These are phyloP conservation scores for Heliocidaris erythrogramma DNA, from an alignment of 35 echinoderm and acorn worm genomes.

Conservation along the genomic window DNA sequence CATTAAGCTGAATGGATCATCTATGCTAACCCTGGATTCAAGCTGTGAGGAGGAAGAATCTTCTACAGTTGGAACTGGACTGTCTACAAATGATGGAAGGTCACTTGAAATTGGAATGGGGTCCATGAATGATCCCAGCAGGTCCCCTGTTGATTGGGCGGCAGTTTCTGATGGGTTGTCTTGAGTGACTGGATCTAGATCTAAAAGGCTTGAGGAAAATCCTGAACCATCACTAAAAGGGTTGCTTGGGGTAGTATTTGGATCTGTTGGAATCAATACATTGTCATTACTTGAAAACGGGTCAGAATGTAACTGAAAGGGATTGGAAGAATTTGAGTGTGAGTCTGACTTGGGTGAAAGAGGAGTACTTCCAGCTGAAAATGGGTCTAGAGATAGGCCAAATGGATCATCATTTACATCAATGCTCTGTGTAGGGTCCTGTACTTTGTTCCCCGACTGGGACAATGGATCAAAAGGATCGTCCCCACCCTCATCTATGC, in stretches of 20 bases:
- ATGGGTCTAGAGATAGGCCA: conserved; percentile 24
- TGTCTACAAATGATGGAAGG: not conserved
- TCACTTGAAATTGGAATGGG: conserved; percentile 23
- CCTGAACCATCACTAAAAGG: not conserved
- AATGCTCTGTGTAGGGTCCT: not conserved
- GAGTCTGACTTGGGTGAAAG: not conserved
- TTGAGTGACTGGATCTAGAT: conserved; percentile 15
- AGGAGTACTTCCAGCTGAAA: not conserved
- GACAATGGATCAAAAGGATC: not conserved
- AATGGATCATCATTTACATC: not conserved
- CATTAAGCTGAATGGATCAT: not conserved
- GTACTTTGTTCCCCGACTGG: not conserved
- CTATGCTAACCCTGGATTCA: not conserved
- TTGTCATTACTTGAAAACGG: not conserved
- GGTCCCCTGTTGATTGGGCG: not conserved
- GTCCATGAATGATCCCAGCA: not conserved
- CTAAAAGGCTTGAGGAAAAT: not conserved
- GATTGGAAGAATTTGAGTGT: not conserved
- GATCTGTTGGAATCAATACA: conserved; percentile 17
- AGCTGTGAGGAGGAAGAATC: not conserved
- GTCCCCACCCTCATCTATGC: not conserved
- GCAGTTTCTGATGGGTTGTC: not conserved
- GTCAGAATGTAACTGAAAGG: not conserved
- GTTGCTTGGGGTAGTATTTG: not conserved
- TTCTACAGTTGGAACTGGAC: not conserved